These are phyloP conservation scores for Gymnothorax reevesii DNA, from an alignment of 2,797 vertebrate species.

Conservation along the genomic window DNA sequence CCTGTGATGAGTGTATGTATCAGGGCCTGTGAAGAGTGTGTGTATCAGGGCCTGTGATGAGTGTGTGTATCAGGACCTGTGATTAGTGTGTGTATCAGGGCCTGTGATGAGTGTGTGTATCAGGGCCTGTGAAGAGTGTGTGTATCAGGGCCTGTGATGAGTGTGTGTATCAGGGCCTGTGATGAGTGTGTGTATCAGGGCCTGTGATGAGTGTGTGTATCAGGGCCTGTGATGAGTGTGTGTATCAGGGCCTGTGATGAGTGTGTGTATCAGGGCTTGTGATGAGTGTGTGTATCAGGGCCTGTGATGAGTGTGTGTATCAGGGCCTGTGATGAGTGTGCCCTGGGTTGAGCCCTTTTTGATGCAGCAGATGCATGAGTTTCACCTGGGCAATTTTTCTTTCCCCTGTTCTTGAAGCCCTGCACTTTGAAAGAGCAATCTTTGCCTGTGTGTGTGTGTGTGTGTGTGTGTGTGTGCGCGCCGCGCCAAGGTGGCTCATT, in stretches of 20 bases:
- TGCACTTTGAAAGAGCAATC: conserved; percentile 19
- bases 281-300: too few species aligned
- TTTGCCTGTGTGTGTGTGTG: conserved; percentile 22
- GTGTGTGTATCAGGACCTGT: background rate
- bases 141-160: background rate
- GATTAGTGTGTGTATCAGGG: background rate
- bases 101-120: background rate
- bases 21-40: background rate
- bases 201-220: background rate
- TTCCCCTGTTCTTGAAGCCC: background rate
- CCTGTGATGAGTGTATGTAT: too few species aligned
- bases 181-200: background rate
- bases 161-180: background rate
- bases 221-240: background rate
- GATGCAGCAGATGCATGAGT: too few species aligned
- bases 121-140: background rate
- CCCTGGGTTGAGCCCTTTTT: too few species aligned
- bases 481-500: conserved; percentile 27
- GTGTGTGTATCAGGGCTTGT: background rate
- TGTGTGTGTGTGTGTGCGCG: conserved; percentile 30
- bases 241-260: background rate
- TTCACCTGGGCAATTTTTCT: too few species aligned
- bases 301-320: too few species aligned
- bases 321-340: too few species aligned
- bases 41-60: background rate